Conservation (phyloP, 2,888 invertebrate species). For the Psylliodes chrysocephalus region DNA sequence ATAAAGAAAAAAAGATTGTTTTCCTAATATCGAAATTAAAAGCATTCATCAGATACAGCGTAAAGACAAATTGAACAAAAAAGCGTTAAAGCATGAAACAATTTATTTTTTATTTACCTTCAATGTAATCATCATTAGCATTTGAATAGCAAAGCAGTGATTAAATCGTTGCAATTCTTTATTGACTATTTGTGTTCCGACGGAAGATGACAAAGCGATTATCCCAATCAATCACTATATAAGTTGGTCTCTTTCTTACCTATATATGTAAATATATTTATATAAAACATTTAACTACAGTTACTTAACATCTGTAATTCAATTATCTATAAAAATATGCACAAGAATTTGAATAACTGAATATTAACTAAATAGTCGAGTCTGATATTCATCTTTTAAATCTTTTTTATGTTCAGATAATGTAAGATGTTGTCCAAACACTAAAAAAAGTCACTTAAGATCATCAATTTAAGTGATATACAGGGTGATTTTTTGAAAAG, state of each 20-base stretch:
- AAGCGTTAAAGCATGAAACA: neutral
- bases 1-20: too few species aligned
- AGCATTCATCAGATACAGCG: too few species aligned
- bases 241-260: neutral
- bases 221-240: constrained; percentile 5
- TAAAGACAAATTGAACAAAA: too few species aligned
- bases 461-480: too few species aligned
- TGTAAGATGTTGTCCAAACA: neutral
- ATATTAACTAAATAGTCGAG: constrained; percentile 22
- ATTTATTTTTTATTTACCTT: neutral
- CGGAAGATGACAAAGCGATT: constrained; percentile 17
- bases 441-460: too few species aligned
- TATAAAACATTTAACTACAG: constrained; percentile 28
- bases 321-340: constrained; percentile 30
- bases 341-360: constrained; percentile 32
- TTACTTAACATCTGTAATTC: constrained; percentile 32
- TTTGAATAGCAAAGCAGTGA: neutral
- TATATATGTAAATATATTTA: constrained; percentile 24
- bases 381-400: constrained; percentile 21
- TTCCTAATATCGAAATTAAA: too few species aligned
- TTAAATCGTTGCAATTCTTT: neutral
- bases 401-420: neutral
- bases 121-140: neutral
- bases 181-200: constrained; percentile 17
- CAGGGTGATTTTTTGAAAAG: too few species aligned